These are phyloP conservation scores for Agelaius phoeniceus DNA, from an alignment of 2,113 vertebrate species.

Conservation along the genomic window DNA sequence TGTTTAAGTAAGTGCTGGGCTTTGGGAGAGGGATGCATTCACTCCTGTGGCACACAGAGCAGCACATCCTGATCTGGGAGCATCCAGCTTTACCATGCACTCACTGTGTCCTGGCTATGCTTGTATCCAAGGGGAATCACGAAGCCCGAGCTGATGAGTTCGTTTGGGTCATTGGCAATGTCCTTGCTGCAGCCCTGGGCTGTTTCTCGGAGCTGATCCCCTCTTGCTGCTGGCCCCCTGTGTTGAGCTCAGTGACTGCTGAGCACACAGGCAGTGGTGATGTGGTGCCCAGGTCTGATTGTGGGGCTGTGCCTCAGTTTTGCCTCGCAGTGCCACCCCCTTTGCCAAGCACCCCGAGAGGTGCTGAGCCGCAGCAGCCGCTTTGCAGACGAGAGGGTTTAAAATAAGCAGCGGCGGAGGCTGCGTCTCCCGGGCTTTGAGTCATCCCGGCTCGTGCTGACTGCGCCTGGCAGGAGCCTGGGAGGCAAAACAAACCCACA, in stretches of 20 bases:
- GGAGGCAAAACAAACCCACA: not conserved
- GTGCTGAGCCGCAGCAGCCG: not conserved
- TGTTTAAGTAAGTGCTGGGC: not conserved
- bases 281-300: accelerated
- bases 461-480: not conserved
- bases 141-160: accelerated
- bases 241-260: not conserved
- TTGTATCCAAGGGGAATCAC: not conserved
- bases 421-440: not conserved
- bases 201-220: not conserved
- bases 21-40: not conserved
- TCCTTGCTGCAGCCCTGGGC: not conserved
- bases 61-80: accelerated
- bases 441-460: not conserved
- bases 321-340: not conserved
- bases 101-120: not conserved
- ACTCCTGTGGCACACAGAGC: accelerated
- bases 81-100: not conserved
- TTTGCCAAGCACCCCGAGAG: not conserved
- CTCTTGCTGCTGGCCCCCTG: accelerated
- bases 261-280: accelerated
- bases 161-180: accelerated
- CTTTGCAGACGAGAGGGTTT: not conserved
- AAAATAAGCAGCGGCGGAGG: not conserved
- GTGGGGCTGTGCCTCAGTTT: not conserved